Base-by-base conservation (phyloP, 2,888 invertebrate genomes). In the Gastrophysa polygoni region DNA sequence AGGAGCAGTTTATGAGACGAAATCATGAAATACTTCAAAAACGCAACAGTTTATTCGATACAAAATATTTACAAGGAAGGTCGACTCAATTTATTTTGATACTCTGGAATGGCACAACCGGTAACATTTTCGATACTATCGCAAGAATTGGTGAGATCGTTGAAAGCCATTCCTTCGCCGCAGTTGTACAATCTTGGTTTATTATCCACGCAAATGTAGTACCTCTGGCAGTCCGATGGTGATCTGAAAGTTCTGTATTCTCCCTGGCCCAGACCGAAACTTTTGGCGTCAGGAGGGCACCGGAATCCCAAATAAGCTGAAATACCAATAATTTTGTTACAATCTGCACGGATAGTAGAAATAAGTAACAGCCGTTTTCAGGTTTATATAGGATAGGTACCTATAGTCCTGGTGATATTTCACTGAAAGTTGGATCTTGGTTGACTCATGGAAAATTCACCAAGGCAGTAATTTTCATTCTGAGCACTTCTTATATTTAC, bases 121-220 rank as follows among this genome's bases (percentile, higher is more conserved):
- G 88, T 86, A 10, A 94, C 91, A 78, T 92, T 91, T 70, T 91
- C 92, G 52, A 89, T 87, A 2, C 88, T 89, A 55, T 93, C 91
- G 74, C 95, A 95, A 28, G 86, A 82, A 52, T 87, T 87, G 1
- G 85, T 87, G 46, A 88, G 81, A 11, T 91, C 89, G 76, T 93
- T 93, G 80, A 91, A 95, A 1, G 91, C 94, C 18, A 86, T 85
- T 67, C 89, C 91, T 61, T 88, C 88, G 0, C 91, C 91, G 74
- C 95, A 95, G 63, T 87, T 86, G 66, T 90, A 86, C 28, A 91
- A 84, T 18, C 95, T 85, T 0, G 95, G 95, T 44, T 85, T 87
- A 14, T 59, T 61, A 48, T 88, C 85, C 7, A 93, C 84, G 77
- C 95, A 95, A 54, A 93, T 83, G 83, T 89, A 94, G 78, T 91